A percentile compares a stretch with the other conserved stretches of the same genome.
Conservation (phyloP, 2,113 vertebrate genomes). For the Nothobranchius furzeri region DNA sequence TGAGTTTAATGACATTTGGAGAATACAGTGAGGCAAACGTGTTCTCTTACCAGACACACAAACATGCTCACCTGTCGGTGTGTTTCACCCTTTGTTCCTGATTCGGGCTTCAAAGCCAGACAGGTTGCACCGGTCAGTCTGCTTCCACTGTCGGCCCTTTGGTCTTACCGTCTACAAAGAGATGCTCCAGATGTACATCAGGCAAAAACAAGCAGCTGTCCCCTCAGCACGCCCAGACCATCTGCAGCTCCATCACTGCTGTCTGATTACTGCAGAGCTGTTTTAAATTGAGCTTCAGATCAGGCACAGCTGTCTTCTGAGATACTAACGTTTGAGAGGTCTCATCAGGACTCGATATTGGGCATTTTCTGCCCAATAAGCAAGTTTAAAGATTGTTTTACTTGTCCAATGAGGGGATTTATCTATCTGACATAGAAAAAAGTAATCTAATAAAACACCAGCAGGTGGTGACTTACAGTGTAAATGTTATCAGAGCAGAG, state of each 20-base stretch:
- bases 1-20: background rate
- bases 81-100: slow-evolving; percentile 27
- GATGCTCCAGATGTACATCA: slow-evolving; percentile 39
- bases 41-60: slow-evolving; percentile 16
- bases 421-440: no score
- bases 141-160: slow-evolving; percentile 25
- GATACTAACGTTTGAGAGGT: slow-evolving; percentile 7
- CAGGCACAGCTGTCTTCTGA: slow-evolving; percentile 31
- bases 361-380: slow-evolving; percentile 7
- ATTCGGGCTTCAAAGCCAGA: slow-evolving; percentile 51
- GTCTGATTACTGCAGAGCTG: slow-evolving; percentile 18
- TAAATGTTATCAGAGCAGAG: no score
- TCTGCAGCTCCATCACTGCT: slow-evolving; percentile 23
- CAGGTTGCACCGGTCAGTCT: slow-evolving; percentile 12
- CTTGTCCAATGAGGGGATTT: no score
- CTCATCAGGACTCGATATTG: slow-evolving; percentile 18
- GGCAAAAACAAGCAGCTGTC: slow-evolving; percentile 25
- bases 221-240: slow-evolving; percentile 2
- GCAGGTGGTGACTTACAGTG: no score
- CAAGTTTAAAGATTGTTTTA: no score
- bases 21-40: background rate
- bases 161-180: slow-evolving; percentile 45
- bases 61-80: background rate
- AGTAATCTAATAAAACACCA: no score
- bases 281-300: slow-evolving; percentile 22